A percentile compares a stretch with the other conserved stretches of the same genome.
Evolutionary conservation across 2,113 vertebrate genomes (phyloP).

Genomic region (Mustela nigripes): DNA sequence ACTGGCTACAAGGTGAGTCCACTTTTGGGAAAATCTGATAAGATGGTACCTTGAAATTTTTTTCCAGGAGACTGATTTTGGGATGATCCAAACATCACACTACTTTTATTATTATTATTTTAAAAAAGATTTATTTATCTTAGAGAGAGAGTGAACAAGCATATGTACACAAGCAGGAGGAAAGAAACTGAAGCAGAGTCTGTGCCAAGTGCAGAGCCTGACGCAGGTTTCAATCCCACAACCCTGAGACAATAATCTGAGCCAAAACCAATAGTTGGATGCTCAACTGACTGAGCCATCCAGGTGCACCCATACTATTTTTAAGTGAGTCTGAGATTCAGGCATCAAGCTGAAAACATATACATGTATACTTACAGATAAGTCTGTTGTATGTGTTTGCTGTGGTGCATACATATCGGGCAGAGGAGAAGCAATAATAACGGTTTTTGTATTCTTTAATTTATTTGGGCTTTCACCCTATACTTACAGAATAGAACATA

Average conservation of each 20-base stretch:
- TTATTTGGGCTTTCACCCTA: neutral
- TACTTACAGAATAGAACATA: neutral
- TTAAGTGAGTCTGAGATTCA: neutral
- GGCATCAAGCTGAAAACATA: neutral
- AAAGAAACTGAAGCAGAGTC: neutral
- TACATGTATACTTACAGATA: neutral
- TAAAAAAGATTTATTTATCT: neutral
- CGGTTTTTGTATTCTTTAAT: neutral
- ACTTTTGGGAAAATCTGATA: neutral
- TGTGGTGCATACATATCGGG: neutral
- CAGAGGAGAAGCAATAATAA: neutral
- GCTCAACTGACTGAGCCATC: neutral
- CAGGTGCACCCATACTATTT: neutral
- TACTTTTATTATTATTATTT: neutral
- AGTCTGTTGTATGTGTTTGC: neutral
- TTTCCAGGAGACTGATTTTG: constrained; percentile 30
- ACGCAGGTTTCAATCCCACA: neutral
- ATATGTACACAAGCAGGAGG: neutral
- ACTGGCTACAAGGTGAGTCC: neutral
- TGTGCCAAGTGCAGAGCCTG: neutral
- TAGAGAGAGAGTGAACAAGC: neutral
- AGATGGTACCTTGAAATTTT: neutral
- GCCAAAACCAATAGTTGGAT: neutral
- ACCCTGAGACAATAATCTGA: neutral
- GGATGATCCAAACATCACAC: neutral